Conservation (phyloP, 2,888 invertebrate genomes). For the Andrena trimmerana region DNA sequence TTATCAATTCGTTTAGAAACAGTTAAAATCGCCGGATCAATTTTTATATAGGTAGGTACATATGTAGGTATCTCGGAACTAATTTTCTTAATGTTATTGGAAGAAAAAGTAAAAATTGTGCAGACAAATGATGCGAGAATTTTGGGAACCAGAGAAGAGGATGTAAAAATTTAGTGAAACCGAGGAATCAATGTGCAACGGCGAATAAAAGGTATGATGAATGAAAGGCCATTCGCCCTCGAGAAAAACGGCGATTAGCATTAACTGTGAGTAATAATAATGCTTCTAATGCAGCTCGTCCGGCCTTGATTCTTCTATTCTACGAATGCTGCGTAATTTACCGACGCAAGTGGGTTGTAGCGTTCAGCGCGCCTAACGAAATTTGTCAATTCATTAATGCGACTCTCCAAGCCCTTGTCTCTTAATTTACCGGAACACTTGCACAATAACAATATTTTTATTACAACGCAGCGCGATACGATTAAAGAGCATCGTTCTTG, state of each 20-base stretch:
- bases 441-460: slow-evolving; percentile 17
- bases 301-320: slow-evolving; percentile 80
- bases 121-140: no score
- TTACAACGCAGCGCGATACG: slow-evolving; percentile 20
- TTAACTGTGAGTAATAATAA: slow-evolving; percentile 72
- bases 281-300: slow-evolving; percentile 81
- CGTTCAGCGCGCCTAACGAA: slow-evolving; percentile 69
- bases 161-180: neutral
- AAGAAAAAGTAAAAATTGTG: no score
- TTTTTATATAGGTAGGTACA: no score
- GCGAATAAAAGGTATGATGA: slow-evolving; percentile 8
- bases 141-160: neutral
- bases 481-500: neutral
- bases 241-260: slow-evolving; percentile 66
- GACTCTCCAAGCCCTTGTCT: slow-evolving; percentile 11
- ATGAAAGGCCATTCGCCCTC: slow-evolving; percentile 54
- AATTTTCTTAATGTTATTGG: no score
- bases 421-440: slow-evolving; percentile 35
- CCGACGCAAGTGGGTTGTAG: slow-evolving; percentile 74
- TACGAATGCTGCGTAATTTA: slow-evolving; percentile 80
- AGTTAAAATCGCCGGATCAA: no score
- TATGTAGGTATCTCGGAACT: no score
- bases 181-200: neutral
- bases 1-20: no score
- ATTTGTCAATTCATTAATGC: slow-evolving; percentile 59